Base-by-base conservation (phyloP, 2,113 vertebrate genomes). In the Heloderma charlesbogerti region DNA sequence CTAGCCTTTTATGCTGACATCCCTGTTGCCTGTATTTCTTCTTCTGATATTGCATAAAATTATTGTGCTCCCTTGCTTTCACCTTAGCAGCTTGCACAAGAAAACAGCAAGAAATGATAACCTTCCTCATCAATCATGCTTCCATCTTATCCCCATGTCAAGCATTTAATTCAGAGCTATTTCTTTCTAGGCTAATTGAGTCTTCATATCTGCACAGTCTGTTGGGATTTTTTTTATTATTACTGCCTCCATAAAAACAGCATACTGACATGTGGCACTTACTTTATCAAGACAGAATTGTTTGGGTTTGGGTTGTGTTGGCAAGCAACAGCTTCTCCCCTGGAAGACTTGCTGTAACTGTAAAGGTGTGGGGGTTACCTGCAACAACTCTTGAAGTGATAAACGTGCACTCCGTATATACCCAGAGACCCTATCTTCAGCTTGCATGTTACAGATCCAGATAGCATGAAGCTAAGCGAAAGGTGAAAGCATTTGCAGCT, bases 41-140 rank as follows among this genome's bases (percentile, higher is more conserved):
- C 40, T 22, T 22, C 72, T 31, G 34, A 85, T 45, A 20, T 10
- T 74, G 51, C 78, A 83, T 12, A 48, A 27, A n/a, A 34, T 63
- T 63, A 67, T 51, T 25, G 34, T 66, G 37, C 43, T 67, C 43
- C 40, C 4, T 0, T 48, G 37, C 40, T 77, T 79, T 48, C 43
- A 85, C 34, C 60, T 90, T 54, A 86, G 25, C 34, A 67, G 40
- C 20, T 22, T 16, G 22, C 51, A 45, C 69, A 63, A 79, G 75
- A 67, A 88, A 89, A 82, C 63, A 82, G 13, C 60, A 48, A 84
- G 80, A 77, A 88, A 84, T 12, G 45, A 84, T 90, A 77, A 90
- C 54, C 89, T 77, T 51, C 57, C 89, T 85, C 82, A 77, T 90
- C 82, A 85, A 78, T 67, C 82, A 71, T 34, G 29, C 34, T 85